phyloP scores from a whole-genome alignment of 2,113 vertebrate species.

The Strix uralensis region DNA sequence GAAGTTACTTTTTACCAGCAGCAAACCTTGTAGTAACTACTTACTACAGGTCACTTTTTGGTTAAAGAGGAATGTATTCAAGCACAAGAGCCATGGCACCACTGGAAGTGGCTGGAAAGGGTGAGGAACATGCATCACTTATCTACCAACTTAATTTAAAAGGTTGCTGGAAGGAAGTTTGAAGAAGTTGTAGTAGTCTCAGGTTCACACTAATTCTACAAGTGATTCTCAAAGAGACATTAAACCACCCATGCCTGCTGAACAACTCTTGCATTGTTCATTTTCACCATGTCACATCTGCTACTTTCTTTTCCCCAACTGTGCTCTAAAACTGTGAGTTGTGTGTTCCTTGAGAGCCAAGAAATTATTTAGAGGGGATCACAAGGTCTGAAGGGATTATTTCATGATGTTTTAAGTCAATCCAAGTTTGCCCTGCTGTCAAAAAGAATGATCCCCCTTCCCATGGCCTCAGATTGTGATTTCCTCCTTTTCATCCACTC shows the following conservation, averaged over 20 bases:
- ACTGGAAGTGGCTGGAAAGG: not conserved
- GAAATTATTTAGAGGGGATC: not conserved
- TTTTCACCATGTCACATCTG: not conserved
- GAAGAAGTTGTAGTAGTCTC: not conserved
- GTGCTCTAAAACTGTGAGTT: not conserved
- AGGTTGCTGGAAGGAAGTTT: not conserved
- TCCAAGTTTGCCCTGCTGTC: not conserved
- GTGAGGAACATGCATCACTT: accelerated
- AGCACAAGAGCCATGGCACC: not conserved
- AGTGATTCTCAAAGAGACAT: not conserved
- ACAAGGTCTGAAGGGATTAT: not conserved
- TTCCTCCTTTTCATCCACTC: not conserved
- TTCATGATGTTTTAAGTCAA: not conserved
- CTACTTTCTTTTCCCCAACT: not conserved
- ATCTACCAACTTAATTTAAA: not conserved
- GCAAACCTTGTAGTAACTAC: not conserved
- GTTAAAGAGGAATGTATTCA: not conserved
- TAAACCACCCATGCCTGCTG: not conserved
- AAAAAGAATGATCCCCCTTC: not conserved
- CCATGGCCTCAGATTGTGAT: not conserved
- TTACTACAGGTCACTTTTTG: not conserved
- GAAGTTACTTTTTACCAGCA: not conserved
- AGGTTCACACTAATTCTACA: not conserved
- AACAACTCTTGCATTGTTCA: not conserved
- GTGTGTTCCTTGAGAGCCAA: not conserved